Evolutionary conservation across 2,797 vertebrate genomes (phyloP), one percentile per base, ranked within the genome.

Genomic region (Crenuchus spilurus): DNA sequence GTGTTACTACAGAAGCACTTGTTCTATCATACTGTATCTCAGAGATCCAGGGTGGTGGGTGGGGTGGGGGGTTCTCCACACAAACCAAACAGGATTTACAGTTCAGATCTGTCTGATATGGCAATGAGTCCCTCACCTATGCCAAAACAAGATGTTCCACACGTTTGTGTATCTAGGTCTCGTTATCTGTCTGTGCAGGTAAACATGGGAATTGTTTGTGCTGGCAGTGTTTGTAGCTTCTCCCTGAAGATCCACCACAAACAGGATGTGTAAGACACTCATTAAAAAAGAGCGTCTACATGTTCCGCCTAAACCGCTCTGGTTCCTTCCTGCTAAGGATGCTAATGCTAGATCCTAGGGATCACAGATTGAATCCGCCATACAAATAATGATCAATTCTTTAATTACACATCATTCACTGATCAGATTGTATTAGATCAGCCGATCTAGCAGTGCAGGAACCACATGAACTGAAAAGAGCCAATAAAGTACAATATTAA

Each of bases 111-210:
- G 13, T 4, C 24, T 44, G 39, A 16, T 22, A 31, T 6, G 2
- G 41, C 41, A 44, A 24, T 11, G 48, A 48, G 9, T 46, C 61
- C 62, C 28, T 18, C 26, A 30, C 16, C 9, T 30, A 31, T 6
- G 33, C 2, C 31, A 39, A n/a, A 3, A 39, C 26, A 31, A 46
- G 16, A 44, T n/a, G 30, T 61, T 41, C 1, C 24, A 10, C 11
- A 22, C 33, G 18, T 24, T 16, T 41, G 35, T 42, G 60, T 44
- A 22, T 26, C 20, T 41, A 42, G 20, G 41, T 16, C 6, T 26
- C 13, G 24, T 63, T 64, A 37, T 64, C 30, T 58, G 55, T 58
- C 61, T 64, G 26, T n/a, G 44, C 11, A 44, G 62, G 26, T 64
- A 28, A 48, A 30, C 41, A 48, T 46, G 42, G 62, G 62, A 4